These are phyloP conservation scores for Malaclemys terrapin DNA, from an alignment of 2,113 vertebrate genomes.

Conservation along the genomic window DNA sequence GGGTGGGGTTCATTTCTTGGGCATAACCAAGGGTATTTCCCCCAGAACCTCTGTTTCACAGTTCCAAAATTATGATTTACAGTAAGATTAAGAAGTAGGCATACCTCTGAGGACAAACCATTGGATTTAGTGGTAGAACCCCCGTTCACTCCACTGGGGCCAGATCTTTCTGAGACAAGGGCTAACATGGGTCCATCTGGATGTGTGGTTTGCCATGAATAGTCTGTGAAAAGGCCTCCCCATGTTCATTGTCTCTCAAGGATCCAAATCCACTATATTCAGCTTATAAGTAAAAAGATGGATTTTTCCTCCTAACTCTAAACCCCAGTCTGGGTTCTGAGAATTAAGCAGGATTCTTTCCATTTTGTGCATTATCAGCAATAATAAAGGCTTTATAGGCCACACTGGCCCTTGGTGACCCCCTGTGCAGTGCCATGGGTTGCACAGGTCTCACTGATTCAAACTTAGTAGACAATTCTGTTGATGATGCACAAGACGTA, in stretches of 20 bases:
- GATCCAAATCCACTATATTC: not conserved
- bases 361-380: accelerated
- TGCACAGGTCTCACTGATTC: not conserved
- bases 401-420: not conserved
- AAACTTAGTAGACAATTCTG: not conserved
- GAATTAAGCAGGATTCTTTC: not conserved
- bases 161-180: not conserved
- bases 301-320: not conserved
- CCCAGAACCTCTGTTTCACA: constrained; percentile 3
- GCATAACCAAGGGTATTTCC: not conserved
- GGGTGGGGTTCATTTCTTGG: not conserved
- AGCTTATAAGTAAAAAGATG: not conserved
- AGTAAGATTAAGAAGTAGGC: not conserved
- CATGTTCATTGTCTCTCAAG: not conserved
- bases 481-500: not conserved
- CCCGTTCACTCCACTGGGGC: not conserved
- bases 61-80: not conserved
- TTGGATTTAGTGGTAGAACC: not conserved
- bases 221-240: accelerated
- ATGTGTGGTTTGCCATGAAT: not conserved
- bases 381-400: not conserved
- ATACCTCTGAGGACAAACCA: not conserved
- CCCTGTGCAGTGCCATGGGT: accelerated
- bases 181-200: not conserved
- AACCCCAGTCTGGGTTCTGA: accelerated